phyloP scores from a whole-genome alignment of 2,113 vertebrate species.

The Podarcis raffonei region DNA sequence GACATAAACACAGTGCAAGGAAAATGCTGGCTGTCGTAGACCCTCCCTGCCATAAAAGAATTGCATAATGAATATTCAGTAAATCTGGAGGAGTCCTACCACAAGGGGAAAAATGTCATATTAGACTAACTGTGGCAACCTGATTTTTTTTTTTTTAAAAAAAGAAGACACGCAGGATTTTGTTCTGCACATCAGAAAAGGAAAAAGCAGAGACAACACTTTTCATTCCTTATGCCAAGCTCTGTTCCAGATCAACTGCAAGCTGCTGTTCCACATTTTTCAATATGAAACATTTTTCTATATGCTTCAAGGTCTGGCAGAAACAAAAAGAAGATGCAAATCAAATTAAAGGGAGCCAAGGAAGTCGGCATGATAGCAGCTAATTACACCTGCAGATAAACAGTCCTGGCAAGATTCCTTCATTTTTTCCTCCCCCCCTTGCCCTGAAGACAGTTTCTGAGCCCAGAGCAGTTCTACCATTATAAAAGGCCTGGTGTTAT shows the following conservation, averaged over 20 bases:
- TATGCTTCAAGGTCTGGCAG: background rate
- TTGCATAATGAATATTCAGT: too few species aligned
- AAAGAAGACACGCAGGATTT: too few species aligned
- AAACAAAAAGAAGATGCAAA: constrained; percentile 4
- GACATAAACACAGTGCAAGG: too few species aligned
- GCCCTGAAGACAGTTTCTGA: background rate
- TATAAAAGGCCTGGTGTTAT: background rate
- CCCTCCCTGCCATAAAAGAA: too few species aligned
- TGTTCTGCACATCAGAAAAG: too few species aligned
- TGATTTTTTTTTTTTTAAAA: too few species aligned
- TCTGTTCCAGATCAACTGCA: background rate
- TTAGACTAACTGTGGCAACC: too few species aligned
- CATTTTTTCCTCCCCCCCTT: too few species aligned
- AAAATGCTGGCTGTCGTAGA: too few species aligned
- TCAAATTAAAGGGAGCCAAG: background rate
- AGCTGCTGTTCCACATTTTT: background rate
- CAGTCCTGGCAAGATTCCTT: background rate
- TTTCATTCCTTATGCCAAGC: background rate
- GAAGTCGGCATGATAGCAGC: background rate
- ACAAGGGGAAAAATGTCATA: too few species aligned
- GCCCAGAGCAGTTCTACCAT: background rate
- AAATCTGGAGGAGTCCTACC: too few species aligned
- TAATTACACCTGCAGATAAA: background rate
- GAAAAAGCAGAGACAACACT: background rate
- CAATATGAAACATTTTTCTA: background rate